A percentile compares a stretch with the other conserved stretches of the same genome.
These are phyloP conservation scores for Macroramphosus scolopax DNA, from an alignment of 2,797 vertebrate species.

Conservation along the genomic window DNA sequence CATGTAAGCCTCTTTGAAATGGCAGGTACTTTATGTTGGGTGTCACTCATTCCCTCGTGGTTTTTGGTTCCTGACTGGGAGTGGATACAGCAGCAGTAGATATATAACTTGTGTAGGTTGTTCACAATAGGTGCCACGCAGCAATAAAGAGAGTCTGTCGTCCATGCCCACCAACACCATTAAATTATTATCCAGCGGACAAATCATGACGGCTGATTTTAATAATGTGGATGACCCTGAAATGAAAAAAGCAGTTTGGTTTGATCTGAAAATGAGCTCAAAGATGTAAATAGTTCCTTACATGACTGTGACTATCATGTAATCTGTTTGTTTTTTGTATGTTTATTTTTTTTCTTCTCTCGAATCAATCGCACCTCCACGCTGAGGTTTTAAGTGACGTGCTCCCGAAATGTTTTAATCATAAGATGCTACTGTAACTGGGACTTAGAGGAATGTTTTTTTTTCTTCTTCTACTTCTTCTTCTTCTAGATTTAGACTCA, in stretches of 20 bases:
- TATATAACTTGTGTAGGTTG: slow-evolving; percentile 24
- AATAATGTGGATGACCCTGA: slow-evolving; percentile 22
- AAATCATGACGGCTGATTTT: slow-evolving; percentile 10
- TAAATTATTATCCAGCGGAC: slow-evolving; percentile 15
- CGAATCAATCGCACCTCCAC: slow-evolving; percentile 36
- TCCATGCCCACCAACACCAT: slow-evolving; percentile 16
- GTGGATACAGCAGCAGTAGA: slow-evolving; percentile 34
- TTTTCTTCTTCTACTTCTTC: background rate
- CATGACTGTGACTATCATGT: slow-evolving; percentile 76
- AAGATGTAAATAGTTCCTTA: slow-evolving; percentile 74
- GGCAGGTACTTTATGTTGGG: slow-evolving; percentile 38
- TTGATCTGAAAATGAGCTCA: slow-evolving; percentile 46
- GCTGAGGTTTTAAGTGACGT: slow-evolving; percentile 56
- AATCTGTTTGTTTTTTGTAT: slow-evolving; percentile 58
- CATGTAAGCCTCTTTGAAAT: slow-evolving; percentile 42
- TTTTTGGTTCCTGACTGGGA: slow-evolving; percentile 52
- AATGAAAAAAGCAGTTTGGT: slow-evolving; percentile 26
- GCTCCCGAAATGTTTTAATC: slow-evolving; percentile 37
- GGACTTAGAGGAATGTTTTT: slow-evolving; percentile 33
- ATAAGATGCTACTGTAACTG: slow-evolving; percentile 44
- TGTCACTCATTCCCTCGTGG: slow-evolving; percentile 48
- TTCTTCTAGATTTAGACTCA: slow-evolving; percentile 25
- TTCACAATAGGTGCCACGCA: slow-evolving; percentile 48
- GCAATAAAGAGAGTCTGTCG: slow-evolving; percentile 52
- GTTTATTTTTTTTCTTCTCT: slow-evolving; percentile 49